These are phyloP conservation scores for Phania funesta DNA, from an alignment of 2,888 invertebrate species.

Conservation along the genomic window DNA sequence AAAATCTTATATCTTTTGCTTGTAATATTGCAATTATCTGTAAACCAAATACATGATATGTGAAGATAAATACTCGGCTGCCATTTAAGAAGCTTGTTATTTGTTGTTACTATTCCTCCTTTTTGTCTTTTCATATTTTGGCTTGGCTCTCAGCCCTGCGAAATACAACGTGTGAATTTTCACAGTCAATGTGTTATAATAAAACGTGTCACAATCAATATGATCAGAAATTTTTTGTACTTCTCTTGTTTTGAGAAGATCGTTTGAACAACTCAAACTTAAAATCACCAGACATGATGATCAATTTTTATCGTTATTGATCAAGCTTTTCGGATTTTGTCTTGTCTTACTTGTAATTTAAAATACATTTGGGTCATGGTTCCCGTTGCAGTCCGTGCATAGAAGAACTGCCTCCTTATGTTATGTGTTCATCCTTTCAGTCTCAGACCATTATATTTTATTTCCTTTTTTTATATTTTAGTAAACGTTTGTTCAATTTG, in stretches of 20 bases:
- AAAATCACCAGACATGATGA: conserved; percentile 37
- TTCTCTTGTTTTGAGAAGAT: background rate
- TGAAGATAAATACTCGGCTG: conserved; percentile 38
- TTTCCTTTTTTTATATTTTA: conserved; percentile 4
- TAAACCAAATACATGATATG: conserved; percentile 52
- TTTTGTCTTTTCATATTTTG: background rate
- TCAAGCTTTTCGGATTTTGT: conserved; percentile 35
- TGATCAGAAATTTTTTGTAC: conserved; percentile 30
- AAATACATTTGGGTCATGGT: conserved; percentile 46
- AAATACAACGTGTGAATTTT: conserved; percentile 62
- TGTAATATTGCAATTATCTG: conserved; percentile 46
- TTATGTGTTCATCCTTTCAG: conserved; percentile 38
- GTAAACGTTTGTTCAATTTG: conserved; percentile 47
- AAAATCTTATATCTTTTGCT: background rate
- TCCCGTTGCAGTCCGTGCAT: background rate
- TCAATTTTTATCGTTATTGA: conserved; percentile 59
- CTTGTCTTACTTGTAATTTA: conserved; percentile 12
- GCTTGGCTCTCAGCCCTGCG: background rate
- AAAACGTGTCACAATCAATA: conserved; percentile 62
- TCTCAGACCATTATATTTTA: background rate
- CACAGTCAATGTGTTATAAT: conserved; percentile 61
- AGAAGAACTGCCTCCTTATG: background rate
- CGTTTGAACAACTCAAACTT: conserved; percentile 11
- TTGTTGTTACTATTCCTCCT: background rate
- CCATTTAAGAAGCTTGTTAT: conserved; percentile 42